Evolutionary conservation across 2,888 invertebrate species (phyloP), one percentile per base, ranked within the genome.

Genomic region (Adelognathus sp.): DNA sequence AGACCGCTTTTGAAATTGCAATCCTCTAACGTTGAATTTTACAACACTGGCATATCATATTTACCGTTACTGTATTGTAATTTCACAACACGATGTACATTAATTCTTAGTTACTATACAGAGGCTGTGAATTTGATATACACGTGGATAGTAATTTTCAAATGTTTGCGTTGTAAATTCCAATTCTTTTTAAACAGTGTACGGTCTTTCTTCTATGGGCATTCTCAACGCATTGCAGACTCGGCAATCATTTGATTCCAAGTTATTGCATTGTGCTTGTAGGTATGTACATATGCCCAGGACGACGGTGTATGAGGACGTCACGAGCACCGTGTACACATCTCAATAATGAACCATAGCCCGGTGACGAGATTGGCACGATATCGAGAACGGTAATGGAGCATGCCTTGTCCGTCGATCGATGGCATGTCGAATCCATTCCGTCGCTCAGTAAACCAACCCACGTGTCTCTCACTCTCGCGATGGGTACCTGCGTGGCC

Each of bases 311-410:
- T 61, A 46, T 61, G 27, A 39, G 33, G 29, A 21, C 21, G 18
- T 36, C 52, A 27, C 29, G 41, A 60, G 54, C 18, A 36, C 39
- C 73, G 39, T 58, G 72, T 79, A 81, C 81, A 84, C 81, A 82
- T 86, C 85, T 85, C 86, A 84, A 86, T 85, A 84, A 86, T 85
- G 85, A 86, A 83, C 84, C 83, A 71, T 71, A 61, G 66, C 64
- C 44, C 66, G 66, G 80, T 81, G 82, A 82, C 81, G 80, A 83
- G 83, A 82, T 82, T 82, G 82, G 79, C 81, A 76, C 81, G 75
- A 71, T 79, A 79, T 75, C 75, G 75, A 60, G 79, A 79, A 66
- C 70, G 66, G 75, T 79, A 79, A 75, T 75, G 79, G 79, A 79
- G 71, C 74, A 70, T 71, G 66, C 44, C 79, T 73, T 66, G 71